Evolutionary conservation across 2,888 invertebrate genomes (phyloP).

Genomic region (Anorthoa munda): DNA sequence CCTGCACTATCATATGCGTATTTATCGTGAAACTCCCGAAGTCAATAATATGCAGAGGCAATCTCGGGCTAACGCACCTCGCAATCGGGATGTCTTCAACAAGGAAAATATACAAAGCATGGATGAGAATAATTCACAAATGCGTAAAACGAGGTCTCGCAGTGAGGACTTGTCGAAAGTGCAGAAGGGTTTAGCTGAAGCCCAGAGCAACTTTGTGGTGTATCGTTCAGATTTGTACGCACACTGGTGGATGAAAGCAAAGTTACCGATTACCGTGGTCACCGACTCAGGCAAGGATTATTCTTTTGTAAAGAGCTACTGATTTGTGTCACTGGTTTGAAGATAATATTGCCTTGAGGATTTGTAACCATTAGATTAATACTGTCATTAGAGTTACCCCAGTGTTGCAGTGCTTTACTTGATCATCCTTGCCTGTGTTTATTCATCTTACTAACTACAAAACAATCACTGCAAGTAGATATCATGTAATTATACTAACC

Average conservation of each 20-base stretch:
- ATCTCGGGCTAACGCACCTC: slow-evolving; percentile 79
- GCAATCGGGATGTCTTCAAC: slow-evolving; percentile 81
- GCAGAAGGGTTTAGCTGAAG: slow-evolving; percentile 84
- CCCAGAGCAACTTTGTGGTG: slow-evolving; percentile 89
- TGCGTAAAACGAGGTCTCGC: slow-evolving; percentile 84
- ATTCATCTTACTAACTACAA: slow-evolving; percentile 89
- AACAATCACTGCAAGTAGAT: slow-evolving; percentile 86
- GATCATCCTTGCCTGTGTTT: slow-evolving; percentile 92
- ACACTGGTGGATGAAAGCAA: slow-evolving; percentile 98
- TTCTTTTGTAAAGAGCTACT: slow-evolving; percentile 90
- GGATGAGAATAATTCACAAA: slow-evolving; percentile 70
- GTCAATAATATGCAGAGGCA: slow-evolving; percentile 72
- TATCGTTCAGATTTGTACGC: slow-evolving; percentile 97
- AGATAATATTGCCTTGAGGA: slow-evolving; percentile 90
- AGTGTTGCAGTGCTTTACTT: slow-evolving; percentile 91
- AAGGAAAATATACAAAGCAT: slow-evolving; percentile 75
- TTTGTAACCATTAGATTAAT: slow-evolving; percentile 90
- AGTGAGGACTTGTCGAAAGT: slow-evolving; percentile 88
- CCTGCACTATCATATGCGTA: slow-evolving; percentile 89
- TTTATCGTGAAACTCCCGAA: slow-evolving; percentile 84
- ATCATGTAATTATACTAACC: slow-evolving; percentile 84
- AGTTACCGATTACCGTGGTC: slow-evolving; percentile 93
- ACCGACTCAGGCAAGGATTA: slow-evolving; percentile 91
- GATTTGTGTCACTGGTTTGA: slow-evolving; percentile 90
- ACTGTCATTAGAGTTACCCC: slow-evolving; percentile 88